A percentile compares a stretch with the other conserved stretches of the same genome.
Evolutionary conservation across 2,888 invertebrate genomes (phyloP).

Genomic region (Piscicola geometra): DNA sequence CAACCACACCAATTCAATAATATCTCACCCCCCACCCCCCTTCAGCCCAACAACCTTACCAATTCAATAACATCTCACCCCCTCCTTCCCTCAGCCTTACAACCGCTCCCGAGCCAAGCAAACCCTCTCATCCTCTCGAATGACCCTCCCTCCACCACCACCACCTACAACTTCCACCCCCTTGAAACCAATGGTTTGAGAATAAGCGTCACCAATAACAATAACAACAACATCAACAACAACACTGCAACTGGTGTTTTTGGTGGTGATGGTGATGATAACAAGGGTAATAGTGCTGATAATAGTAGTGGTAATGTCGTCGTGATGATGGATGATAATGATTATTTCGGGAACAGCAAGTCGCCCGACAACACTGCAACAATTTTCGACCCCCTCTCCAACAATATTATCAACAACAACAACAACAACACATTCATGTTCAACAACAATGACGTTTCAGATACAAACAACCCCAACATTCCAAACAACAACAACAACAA

Average conservation of each 20-base stretch:
- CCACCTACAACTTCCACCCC: conserved; percentile 2
- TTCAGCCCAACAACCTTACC: no score
- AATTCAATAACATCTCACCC: background rate
- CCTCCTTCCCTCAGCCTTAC: background rate
- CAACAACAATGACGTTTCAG: background rate
- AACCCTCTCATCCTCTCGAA: background rate
- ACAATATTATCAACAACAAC: background rate
- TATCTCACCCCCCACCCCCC: no score
- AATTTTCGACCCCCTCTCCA: background rate
- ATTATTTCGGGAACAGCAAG: background rate
- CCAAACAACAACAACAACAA: background rate
- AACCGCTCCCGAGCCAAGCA: background rate
- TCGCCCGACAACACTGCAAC: background rate
- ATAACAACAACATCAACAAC: background rate
- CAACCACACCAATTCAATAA: no score
- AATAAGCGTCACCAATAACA: background rate
- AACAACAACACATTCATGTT: background rate
- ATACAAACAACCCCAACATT: background rate
- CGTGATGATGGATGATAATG: background rate
- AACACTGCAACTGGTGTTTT: background rate
- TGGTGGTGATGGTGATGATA: background rate
- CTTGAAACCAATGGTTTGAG: background rate
- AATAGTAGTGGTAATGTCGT: background rate
- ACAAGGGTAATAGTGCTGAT: background rate
- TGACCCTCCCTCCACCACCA: background rate